Evolutionary conservation across 1,140 invertebrate genomes (phyloP).

Genomic region (Neodiprion fabricii): DNA sequence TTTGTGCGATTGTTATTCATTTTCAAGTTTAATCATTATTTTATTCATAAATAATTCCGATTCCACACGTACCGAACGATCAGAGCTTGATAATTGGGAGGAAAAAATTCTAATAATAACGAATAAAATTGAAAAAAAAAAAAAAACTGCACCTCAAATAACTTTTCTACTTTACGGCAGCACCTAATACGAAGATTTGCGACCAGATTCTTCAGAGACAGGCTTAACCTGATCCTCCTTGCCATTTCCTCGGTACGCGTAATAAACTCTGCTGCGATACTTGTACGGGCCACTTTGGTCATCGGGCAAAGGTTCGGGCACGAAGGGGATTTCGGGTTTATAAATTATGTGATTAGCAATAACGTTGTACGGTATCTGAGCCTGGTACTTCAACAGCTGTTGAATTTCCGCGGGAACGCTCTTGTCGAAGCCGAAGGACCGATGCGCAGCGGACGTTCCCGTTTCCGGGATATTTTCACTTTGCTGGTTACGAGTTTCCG

Average conservation of each 20-base stretch:
- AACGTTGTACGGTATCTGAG: constrained; percentile 54
- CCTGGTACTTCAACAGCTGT: constrained; percentile 50
- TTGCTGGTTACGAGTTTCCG: neutral
- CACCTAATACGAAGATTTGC: no score
- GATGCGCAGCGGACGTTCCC: constrained; percentile 6
- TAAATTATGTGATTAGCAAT: constrained; percentile 53
- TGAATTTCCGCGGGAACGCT: constrained; percentile 50
- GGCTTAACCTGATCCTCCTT: neutral
- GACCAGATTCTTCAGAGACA: no score
- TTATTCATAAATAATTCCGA: no score
- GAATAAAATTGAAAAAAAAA: no score
- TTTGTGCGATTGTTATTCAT: no score
- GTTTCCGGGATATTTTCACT: constrained; percentile 5
- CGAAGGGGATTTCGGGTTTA: constrained; percentile 48
- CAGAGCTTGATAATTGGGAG: no score
- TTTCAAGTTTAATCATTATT: no score
- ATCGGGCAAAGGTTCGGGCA: constrained; percentile 46
- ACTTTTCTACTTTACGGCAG: no score
- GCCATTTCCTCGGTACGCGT: neutral
- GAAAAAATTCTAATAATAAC: no score
- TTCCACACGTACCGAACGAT: no score
- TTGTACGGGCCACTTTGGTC: constrained; percentile 41
- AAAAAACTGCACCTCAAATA: no score
- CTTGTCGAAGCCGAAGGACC: constrained; percentile 21
- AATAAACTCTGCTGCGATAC: constrained; percentile 52